Evolutionary conservation across 2,797 vertebrate species (phyloP).

Genomic region (Mergus octosetaceus): DNA sequence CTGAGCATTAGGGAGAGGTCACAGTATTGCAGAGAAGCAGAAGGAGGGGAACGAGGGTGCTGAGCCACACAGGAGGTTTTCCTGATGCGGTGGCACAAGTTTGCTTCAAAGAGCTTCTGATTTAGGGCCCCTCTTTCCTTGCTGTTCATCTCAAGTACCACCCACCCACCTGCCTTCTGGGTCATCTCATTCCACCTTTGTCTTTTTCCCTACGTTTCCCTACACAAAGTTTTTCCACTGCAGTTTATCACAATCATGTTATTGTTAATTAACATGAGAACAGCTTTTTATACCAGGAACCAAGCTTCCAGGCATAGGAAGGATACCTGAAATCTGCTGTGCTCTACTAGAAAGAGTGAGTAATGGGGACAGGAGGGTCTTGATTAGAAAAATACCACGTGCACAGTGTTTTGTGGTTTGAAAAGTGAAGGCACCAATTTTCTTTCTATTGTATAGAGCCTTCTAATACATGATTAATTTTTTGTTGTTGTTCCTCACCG

Average conservation of each 20-base stretch:
- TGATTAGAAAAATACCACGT: neutral
- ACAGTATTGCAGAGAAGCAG: neutral
- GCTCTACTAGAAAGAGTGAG: neutral
- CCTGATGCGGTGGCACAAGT: neutral
- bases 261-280: neutral
- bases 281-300: neutral
- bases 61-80: neutral
- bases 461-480: neutral
- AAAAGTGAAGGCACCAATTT: neutral
- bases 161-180: neutral
- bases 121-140: neutral
- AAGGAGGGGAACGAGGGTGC: too few species aligned
- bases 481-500: too few species aligned
- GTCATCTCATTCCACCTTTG: neutral
- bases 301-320: fast-evolving
- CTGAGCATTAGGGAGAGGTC: neutral
- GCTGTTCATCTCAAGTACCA: neutral
- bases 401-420: neutral
- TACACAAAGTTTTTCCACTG: neutral
- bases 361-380: neutral
- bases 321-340: neutral
- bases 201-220: neutral
- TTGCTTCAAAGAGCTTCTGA: neutral
- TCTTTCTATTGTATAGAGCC: neutral
- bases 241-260: neutral